phyloP scores from a whole-genome alignment of 2,797 vertebrate genomes.

The Morus bassanus region DNA sequence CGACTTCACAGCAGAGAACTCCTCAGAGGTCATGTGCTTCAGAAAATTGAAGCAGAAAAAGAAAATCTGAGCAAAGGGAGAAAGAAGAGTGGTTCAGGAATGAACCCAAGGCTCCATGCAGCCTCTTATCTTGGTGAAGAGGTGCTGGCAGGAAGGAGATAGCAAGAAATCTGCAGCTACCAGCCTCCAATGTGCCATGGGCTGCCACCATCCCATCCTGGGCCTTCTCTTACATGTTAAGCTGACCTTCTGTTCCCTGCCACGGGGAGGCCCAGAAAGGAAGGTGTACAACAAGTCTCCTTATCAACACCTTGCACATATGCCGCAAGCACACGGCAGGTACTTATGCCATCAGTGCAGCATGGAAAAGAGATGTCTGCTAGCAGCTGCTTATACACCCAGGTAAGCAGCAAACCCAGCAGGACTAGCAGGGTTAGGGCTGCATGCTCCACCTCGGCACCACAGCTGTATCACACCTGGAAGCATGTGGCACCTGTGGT shows the following conservation, averaged over 20 bases:
- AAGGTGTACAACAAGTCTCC: background rate
- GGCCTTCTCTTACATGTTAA: background rate
- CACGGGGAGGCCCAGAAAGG: background rate
- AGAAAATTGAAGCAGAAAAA: conserved; percentile 99
- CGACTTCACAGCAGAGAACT: conserved; percentile 91
- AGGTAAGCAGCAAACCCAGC: background rate
- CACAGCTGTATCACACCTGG: background rate
- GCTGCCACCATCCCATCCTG: background rate
- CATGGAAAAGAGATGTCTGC: background rate
- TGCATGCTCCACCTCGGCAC: background rate
- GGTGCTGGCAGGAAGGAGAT: background rate
- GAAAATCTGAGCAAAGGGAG: conserved; percentile 87
- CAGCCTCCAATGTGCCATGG: background rate
- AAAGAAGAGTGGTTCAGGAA: background rate
- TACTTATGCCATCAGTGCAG: background rate
- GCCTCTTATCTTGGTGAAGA: conserved; percentile 1
- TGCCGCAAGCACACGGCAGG: background rate
- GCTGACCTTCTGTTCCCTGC: background rate
- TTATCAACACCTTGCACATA: background rate
- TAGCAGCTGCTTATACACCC: background rate
- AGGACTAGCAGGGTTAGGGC: background rate
- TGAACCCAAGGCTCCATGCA: background rate
- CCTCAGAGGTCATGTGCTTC: conserved; percentile 99
- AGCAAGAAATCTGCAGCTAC: background rate
- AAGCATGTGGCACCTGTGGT: background rate